Base-by-base conservation (phyloP, 2,113 vertebrate species). In the Phoxinus phoxinus region DNA sequence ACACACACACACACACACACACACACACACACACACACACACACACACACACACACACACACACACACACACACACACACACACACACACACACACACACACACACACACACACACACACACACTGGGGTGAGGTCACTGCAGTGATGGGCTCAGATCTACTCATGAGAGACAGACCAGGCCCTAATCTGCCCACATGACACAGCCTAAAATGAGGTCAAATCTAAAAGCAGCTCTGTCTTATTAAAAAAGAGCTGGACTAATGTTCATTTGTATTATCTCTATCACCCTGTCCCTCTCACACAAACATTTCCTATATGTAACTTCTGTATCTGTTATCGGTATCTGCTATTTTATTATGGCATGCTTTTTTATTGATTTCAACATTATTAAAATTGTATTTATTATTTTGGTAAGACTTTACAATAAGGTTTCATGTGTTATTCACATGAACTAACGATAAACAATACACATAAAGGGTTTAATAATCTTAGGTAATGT, bases 141-240 rank as follows among this genome's bases (percentile, higher is more conserved):
- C 41, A 41, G 41, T 41, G 41, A 41, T 41, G 69, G 35, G 48
- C 51, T 74, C 48, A 87, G 12, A 86, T 63, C 32, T 51, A 63
- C 86, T 61, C 25, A 61, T 67, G 17, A 74, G 74, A 87, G 9
- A 61, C 41, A 81, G 32, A 85, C 35, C 59, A 53, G 71, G 46
- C 27, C 19, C 23, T 71, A 63, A 75, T 87, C 83, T 75, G 48
- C 35, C 30, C 58, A 74, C 58, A 81, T 59, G 86, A 65, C 59
- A 76, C 72, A 77, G 35, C 32, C 71, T 11, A 83, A 67, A 76
- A 86, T 85, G 46, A 88, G 73, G 63, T 73, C 72, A 88, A 30
- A 59, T 76, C 72, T 61, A 63, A 44, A 59, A 35, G 46, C 74
- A 85, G 59, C 35, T 44, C 44, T 41, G 53, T 59, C 10, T 61